A percentile compares a stretch with the other conserved stretches of the same genome.
These are phyloP conservation scores for Phortica magna DNA, from an alignment of 2,888 invertebrate genomes.

Conservation along the genomic window DNA sequence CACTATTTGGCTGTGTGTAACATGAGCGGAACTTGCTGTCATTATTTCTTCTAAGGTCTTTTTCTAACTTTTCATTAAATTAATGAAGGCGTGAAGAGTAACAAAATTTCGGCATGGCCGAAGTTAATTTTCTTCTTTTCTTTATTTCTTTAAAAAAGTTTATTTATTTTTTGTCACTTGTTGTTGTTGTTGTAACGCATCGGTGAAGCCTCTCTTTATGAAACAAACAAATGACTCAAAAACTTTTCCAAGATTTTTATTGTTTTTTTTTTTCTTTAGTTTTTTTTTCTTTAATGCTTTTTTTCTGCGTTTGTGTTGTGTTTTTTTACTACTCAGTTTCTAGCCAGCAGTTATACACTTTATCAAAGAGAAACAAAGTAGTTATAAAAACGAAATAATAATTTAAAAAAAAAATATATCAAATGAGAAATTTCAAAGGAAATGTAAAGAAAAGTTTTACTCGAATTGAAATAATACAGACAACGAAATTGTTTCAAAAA, in stretches of 20 bases:
- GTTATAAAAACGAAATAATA: slow-evolving; percentile 13
- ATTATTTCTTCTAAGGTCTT: too few relatives aligned
- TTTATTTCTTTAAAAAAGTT: neutral
- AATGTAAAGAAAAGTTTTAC: slow-evolving; percentile 44
- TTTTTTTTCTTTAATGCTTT: slow-evolving; percentile 21
- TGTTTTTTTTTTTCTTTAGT: slow-evolving; percentile 36
- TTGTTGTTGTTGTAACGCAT: slow-evolving; percentile 42
- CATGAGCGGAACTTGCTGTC: too few relatives aligned
- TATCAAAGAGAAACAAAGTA: slow-evolving; percentile 10
- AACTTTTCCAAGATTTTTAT: slow-evolving; percentile 3
- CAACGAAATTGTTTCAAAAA: slow-evolving; percentile 36
- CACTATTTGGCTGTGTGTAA: too few relatives aligned
- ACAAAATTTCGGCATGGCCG: neutral
- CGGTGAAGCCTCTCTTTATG: slow-evolving; percentile 66
- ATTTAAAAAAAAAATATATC: slow-evolving; percentile 41
- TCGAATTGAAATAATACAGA: slow-evolving; percentile 22
- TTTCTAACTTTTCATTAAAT: too few relatives aligned
- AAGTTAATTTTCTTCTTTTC: neutral
- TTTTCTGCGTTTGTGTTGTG: too few relatives aligned
- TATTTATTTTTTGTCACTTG: neutral
- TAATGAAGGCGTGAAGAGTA: too few relatives aligned
- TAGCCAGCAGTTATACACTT: too few relatives aligned
- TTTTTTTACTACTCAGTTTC: too few relatives aligned
- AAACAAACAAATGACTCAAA: neutral
- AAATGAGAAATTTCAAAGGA: slow-evolving; percentile 42